A percentile compares a stretch with the other conserved stretches of the same genome.
Evolutionary conservation across 2,113 vertebrate genomes (phyloP).

Genomic region (Cephalopterus ornatus): DNA sequence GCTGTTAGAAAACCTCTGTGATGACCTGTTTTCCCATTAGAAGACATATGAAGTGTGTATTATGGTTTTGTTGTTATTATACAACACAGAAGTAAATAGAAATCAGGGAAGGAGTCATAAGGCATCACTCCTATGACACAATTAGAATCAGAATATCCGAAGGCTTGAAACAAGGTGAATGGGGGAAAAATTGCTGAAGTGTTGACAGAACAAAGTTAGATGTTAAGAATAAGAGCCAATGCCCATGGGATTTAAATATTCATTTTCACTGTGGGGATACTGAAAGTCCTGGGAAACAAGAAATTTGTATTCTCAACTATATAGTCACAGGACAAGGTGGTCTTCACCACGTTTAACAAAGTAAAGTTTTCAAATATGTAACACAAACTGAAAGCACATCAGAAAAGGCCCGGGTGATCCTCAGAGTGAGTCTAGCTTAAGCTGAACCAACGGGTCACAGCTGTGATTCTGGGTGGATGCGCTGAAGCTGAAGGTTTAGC

Average conservation of each 20-base stretch:
- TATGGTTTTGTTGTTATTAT: background rate
- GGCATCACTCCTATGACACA: background rate
- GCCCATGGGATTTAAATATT: background rate
- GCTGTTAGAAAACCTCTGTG: background rate
- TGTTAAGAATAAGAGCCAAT: background rate
- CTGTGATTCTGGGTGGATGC: background rate
- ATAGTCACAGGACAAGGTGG: background rate
- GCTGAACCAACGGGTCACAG: background rate
- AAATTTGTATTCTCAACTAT: background rate
- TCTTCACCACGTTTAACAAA: background rate
- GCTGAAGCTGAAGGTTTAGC: background rate
- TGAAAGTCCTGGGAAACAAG: background rate
- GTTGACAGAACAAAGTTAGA: background rate
- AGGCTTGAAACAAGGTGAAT: background rate
- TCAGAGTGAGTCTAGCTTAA: background rate
- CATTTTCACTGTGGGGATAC: background rate
- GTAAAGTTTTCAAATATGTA: background rate
- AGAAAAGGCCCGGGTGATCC: background rate
- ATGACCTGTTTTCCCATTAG: background rate
- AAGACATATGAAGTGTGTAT: background rate
- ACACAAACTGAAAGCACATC: background rate
- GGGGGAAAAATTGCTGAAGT: background rate
- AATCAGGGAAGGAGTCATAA: background rate
- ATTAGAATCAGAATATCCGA: background rate
- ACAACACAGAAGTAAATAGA: background rate